Evolutionary conservation across 1,140 invertebrate genomes (phyloP), one percentile per base, ranked within the genome.

Genomic region (Orussus abietinus): DNA sequence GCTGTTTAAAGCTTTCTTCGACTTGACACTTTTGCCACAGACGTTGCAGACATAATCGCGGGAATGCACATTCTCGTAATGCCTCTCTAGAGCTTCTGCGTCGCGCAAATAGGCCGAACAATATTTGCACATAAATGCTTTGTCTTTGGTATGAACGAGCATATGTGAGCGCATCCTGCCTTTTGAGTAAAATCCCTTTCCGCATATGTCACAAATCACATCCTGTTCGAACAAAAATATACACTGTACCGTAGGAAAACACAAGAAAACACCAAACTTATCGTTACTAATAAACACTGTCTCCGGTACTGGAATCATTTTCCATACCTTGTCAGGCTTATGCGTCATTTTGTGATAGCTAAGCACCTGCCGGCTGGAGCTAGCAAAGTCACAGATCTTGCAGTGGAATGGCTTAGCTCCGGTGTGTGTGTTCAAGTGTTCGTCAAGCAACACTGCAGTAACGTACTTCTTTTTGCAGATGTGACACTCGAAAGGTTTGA

Each of bases 361-460:
- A 10, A 66, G 28, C 15, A 55, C 51, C 33, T 66, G 62, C 28
- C 62, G 51, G 34, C 52, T 62, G 3, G 51, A 28, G 31, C 53
- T 57, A 1, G 50, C 19, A 36, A 62, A 63, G 2, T 51, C 10
- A 37, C 64, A 66, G 9, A 41, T 10, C 7, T 55, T 44, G n/a
- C 62, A 63, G 6, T 51, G 36, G 20, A 48, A 63, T 26, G 64
- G 60, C 30, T 46, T 55, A 5, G 21, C 35, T n/a, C 64, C 62
- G 3, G 48, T 64, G 35, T 66, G 62, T 28, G 42, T 50, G 45
- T 66, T 63, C 2, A 54, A 14, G 40, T 66, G 64, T 30, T 66
- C 60, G 11, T 54, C 51, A 3, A 66, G 42, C 9, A 59, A 36
- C 11, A 54, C 41, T 1, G 51, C 37, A 9, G 59, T 57, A 4